Conservation (phyloP, 2,888 invertebrate genomes). For the Platycheirus rosarum region DNA sequence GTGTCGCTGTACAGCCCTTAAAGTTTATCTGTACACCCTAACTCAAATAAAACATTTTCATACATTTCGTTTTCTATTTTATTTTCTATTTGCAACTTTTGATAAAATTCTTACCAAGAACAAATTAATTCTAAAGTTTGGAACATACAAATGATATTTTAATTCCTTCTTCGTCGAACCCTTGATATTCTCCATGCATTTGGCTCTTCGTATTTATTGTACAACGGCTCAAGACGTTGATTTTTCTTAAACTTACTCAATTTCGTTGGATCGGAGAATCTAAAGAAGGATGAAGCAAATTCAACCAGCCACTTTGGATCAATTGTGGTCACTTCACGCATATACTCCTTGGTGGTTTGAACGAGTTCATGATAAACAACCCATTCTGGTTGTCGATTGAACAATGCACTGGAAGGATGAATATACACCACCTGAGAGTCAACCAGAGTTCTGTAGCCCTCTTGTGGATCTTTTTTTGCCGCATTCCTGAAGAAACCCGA, state of each 20-base stretch:
- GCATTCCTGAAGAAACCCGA: slow-evolving; percentile 99
- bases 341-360: slow-evolving; percentile 99
- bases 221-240: slow-evolving; percentile 97
- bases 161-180: slow-evolving; percentile 93
- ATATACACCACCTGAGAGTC: slow-evolving; percentile 99
- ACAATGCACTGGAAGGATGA: slow-evolving; percentile 98
- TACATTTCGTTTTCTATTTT: no score
- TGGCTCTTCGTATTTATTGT: slow-evolving; percentile 99
- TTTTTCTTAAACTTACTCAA: slow-evolving; percentile 99
- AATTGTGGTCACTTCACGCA: slow-evolving; percentile 98
- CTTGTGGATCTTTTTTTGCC: slow-evolving; percentile 99
- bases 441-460: slow-evolving; percentile 97
- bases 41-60: no score
- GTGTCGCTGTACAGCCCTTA: no score
- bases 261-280: slow-evolving; percentile 99
- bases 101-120: neutral
- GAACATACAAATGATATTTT: slow-evolving; percentile 77
- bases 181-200: slow-evolving; percentile 99
- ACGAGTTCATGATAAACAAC: slow-evolving; percentile 99
- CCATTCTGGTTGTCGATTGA: slow-evolving; percentile 99
- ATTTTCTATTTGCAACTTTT: neutral
- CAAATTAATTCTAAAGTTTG: neutral
- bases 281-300: slow-evolving; percentile 99
- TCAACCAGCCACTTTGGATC: slow-evolving; percentile 99
- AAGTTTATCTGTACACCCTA: no score